Conservation (phyloP, 2,797 vertebrate species). For the Euphonia xanthogaster region DNA sequence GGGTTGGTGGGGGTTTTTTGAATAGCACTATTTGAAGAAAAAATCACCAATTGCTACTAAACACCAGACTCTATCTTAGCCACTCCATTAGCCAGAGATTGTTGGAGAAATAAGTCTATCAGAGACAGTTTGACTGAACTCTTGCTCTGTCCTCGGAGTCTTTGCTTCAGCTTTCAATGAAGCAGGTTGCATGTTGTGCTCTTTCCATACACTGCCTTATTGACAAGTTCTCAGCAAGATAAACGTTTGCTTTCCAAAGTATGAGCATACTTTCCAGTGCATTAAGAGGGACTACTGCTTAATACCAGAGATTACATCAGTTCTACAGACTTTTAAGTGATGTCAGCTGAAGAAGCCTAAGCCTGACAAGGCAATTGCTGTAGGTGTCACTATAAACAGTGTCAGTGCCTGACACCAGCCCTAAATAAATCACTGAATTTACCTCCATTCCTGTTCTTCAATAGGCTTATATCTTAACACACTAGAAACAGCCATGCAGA, state of each 20-base stretch:
- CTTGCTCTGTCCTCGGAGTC: neutral
- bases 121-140: neutral
- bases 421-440: neutral
- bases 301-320: neutral
- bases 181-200: neutral
- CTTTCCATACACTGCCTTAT: neutral
- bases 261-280: neutral
- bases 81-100: neutral
- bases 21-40: neutral
- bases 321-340: neutral
- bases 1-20: fast-evolving
- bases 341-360: neutral
- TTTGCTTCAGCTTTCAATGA: neutral
- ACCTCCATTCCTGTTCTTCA: neutral
- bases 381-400: neutral
- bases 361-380: neutral
- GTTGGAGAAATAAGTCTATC: neutral
- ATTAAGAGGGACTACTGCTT: neutral
- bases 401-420: neutral
- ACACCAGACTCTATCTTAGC: neutral
- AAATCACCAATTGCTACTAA: neutral
- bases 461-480: neutral
- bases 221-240: neutral
- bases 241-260: neutral
- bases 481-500: neutral